Evolutionary conservation across 35 echinoderm and acorn worm genomes (phyloP).

Genomic region (Ophioderma brevispina): DNA sequence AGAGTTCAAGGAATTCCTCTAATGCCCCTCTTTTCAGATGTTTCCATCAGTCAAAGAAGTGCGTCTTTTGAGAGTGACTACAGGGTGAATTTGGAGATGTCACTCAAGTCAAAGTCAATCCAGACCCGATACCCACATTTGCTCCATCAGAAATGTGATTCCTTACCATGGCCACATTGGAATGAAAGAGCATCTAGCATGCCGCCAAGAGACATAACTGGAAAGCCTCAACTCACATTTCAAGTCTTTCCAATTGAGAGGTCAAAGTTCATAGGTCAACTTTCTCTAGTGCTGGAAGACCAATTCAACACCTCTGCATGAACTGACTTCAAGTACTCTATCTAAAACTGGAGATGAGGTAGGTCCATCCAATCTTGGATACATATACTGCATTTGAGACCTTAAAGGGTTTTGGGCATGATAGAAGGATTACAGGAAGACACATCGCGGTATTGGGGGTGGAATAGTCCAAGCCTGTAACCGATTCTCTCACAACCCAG

Average conservation of each 20-base stretch:
- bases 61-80: conserved; percentile 36
- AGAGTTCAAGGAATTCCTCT: neutral
- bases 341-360: neutral
- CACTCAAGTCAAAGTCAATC: neutral
- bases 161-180: neutral
- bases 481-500: too few relatives aligned
- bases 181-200: neutral
- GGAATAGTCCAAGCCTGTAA: too few relatives aligned
- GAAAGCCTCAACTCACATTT: neutral
- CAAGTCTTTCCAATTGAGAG: neutral
- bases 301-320: neutral
- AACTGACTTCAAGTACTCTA: neutral
- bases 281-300: neutral
- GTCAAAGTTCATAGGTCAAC: neutral
- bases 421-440: too few relatives aligned
- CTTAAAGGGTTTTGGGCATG: too few relatives aligned
- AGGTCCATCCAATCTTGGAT: too few relatives aligned
- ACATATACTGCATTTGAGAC: too few relatives aligned
- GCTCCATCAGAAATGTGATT: neutral
- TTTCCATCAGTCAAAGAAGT: conserved; percentile 44
- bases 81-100: neutral
- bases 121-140: neutral
- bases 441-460: too few relatives aligned
- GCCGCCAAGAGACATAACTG: neutral
- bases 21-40: conserved; percentile 61